Evolutionary conservation across 2,888 invertebrate species (phyloP), one percentile per base, ranked within the genome.

Genomic region (Mythimna impura): DNA sequence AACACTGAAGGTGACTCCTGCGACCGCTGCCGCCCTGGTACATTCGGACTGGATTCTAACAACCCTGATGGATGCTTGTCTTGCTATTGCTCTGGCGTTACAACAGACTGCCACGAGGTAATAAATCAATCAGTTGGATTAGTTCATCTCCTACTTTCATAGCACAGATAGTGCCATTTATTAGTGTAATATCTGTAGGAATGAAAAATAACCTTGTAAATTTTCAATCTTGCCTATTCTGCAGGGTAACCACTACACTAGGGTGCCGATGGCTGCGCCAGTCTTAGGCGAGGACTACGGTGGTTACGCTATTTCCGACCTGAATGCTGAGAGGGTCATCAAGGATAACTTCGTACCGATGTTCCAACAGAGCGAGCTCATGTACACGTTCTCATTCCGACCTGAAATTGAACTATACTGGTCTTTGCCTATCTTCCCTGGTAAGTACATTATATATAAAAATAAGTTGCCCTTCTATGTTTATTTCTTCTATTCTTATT

Each of bases 81-180:
- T 70, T 99, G 99, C 91, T 99, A 97, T 96, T 99, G 99, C 92
- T 98, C 98, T 34, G 98, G 98, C 17, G 97, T 98, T 12, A 97
- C 98, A 0, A 96, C 95, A 4, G 97, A 97, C 47, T 99, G 99
- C 90, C 96, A 97, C 65, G 98, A 98, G 90, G 96, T 96, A 89
- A 85, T 75, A 36, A 30, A 36, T 58, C 50, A 20, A 4, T 50
- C 14, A 60, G 3, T 14, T 50, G 12, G 5, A 5, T 20, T 57
- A 47, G 14, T 34, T 22, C 8, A 30, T 54, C 25, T n/a, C 25
- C 30, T 22, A 34, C 6, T 50, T 25, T 6, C n/a, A 52, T 22
- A 66, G 3, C 9, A 71, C 17, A 14, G 0, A 12, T 40, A 55
- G 40, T 20, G 36, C 25, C 17, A n/a, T 43, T 20, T 43, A 34